Evolutionary conservation across 92 coral and sea anemone genomes (phyloP), one percentile per base, ranked within the genome.

Genomic region (Isaurus tuberculatus): DNA sequence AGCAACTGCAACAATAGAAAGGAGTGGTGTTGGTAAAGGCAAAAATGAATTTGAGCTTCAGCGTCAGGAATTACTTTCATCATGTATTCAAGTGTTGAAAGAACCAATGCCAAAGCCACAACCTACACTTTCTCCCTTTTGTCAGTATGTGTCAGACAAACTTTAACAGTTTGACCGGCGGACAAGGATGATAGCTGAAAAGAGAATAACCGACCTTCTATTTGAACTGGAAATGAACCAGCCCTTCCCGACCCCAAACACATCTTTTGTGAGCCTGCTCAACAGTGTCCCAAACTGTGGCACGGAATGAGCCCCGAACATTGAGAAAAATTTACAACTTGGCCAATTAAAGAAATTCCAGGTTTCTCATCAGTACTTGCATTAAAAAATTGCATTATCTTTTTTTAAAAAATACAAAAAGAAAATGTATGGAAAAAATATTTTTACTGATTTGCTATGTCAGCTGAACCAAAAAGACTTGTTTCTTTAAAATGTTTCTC

Each of bases 61-160:
- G 30, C 65, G 65, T 25, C 65, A 84, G 26, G 91, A 91, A 81
- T 44, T 88, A 0, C 31, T 91, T 53, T 65, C 91, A 79, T 84
- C 93, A 13, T 90, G 93, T 40, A 79, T 90, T 44, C 72, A 83
- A 30, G 93, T 79, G 33, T 88, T 87, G 78, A 90, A 90, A 84
- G 83, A 87, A 44, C 91, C 91, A 14, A 53, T 71, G 66, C 83
- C 90, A 25, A 79, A 33, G 25, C 79, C 89, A 28, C 73, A 73
- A 84, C 55, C 79, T 5, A 30, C 42, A 34, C 78, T 57, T 40
- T 85, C 83, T 31, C 79, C 64, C 13, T 85, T 73, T 70, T 40
- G 90, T 5, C 80, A 85, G 6, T 85, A 88, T 60, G 86, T 91
- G 27, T 84, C 94, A 46, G 92, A 88, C 30, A 91, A 74, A 72